Evolutionary conservation across 2,888 invertebrate genomes (phyloP), one percentile per base, ranked within the genome.

Genomic region (Coleophora deauratella): DNA sequence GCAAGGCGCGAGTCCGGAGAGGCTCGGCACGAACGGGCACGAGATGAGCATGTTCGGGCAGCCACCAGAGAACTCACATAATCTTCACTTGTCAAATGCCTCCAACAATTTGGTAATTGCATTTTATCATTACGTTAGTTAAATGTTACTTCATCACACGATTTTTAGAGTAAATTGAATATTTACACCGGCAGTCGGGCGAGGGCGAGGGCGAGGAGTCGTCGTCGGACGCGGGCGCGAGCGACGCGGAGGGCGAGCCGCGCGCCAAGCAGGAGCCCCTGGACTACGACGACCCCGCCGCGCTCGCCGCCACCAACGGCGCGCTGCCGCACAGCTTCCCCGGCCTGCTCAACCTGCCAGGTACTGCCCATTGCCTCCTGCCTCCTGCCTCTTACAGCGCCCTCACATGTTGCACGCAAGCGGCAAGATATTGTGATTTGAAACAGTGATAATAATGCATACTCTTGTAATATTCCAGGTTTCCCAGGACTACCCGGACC

Each of bases 191-290:
- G 3, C 6, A 21, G 21, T n/a, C n/a, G n/a, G 31, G 31, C 7
- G 31, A 31, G 32, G 82, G 78, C 1, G 84, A 93, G 33, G 93
- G 94, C 36, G 95, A 95, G 66, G 94, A 95, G 58, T 94, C 94
- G 50, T 94, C 94, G 48, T 93, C 94, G 59, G 95, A 94, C 62
- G 93, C 93, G 41, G 93, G 92, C 50, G 88, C 92, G 47, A 93
- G 93, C 60, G 91, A 90, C 72, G 87, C 87, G 33, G 89, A 91
- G 57, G 88, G 89, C 49, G 89, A 90, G 45, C 68, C 82, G 13
- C 69, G 86, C 43, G 91, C 92, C 55, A 93, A 93, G 76, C 90
- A 91, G 61, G 93, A 93, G 70, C 91, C 92, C 0, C 85, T 89
- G 47, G 93, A 93, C 65, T 91, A 91, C 68, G 88, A 88, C 61